Conservation (phyloP, 2,113 vertebrate species). For the Labrus mixtus region DNA sequence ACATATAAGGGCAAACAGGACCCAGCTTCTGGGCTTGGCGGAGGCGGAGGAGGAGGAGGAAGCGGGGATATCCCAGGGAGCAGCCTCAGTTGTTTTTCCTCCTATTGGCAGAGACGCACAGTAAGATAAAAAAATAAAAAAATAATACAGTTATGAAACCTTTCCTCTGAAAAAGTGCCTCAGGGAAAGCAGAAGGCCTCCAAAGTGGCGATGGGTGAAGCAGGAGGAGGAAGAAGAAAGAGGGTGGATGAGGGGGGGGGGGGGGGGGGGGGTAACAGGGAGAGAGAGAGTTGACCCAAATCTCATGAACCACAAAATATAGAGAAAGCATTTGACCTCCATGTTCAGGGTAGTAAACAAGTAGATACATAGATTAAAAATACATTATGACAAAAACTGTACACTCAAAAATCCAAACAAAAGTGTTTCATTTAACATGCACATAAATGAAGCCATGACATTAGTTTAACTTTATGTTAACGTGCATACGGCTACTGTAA, state of each 20-base stretch:
- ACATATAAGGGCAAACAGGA: slow-evolving; percentile 82
- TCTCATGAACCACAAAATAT: slow-evolving; percentile 52
- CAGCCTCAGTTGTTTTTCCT: slow-evolving; percentile 65
- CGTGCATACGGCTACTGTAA: no score
- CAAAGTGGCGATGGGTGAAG: slow-evolving; percentile 19
- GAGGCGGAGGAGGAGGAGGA: slow-evolving; percentile 56
- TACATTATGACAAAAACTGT: not conserved
- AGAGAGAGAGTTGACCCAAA: slow-evolving; percentile 67
- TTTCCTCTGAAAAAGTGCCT: slow-evolving; percentile 54
- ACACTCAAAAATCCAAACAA: not conserved
- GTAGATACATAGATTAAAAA: not conserved
- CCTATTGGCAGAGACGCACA: slow-evolving; percentile 50
- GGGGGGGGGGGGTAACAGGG: not conserved
- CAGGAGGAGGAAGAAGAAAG: not conserved
- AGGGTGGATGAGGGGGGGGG: not conserved
- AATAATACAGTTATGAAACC: slow-evolving; percentile 58
- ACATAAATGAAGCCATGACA: no score
- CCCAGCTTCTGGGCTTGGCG: slow-evolving; percentile 25
- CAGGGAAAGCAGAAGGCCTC: slow-evolving; percentile 23
- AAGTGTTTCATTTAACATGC: no score
- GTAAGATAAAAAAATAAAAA: slow-evolving; percentile 39
- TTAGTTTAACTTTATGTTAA: no score
- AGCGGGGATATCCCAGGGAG: slow-evolving; percentile 70
- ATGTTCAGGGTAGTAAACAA: slow-evolving; percentile 38
- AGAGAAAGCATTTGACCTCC: slow-evolving; percentile 41